Evolutionary conservation across 1,140 invertebrate genomes (phyloP), one percentile per base, ranked within the genome.

Genomic region (Sarcophaga peregrina): DNA sequence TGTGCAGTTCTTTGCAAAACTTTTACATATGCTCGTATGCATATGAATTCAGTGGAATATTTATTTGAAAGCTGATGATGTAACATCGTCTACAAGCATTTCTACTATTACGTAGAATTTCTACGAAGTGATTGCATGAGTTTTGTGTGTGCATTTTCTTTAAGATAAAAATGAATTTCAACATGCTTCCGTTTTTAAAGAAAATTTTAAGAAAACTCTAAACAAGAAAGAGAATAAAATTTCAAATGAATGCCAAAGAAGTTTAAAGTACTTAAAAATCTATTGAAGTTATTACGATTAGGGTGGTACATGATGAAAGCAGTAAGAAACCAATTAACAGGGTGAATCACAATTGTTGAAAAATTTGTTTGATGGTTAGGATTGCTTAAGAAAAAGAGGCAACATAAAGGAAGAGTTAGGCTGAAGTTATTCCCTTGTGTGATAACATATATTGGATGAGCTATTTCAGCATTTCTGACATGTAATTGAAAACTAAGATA

Each of bases 101-200:
- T 15, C 13, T 15, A 58, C 15, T 13, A 58, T n/a, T 58, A 13
- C n/a, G n/a, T 52, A 13, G 8, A 52, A 10, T 52, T n/a, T n/a
- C n/a, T n/a, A n/a, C n/a, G n/a, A n/a, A n/a, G n/a, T n/a, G n/a
- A n/a, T n/a, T n/a, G n/a, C n/a, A n/a, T n/a, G n/a, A n/a, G n/a
- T n/a, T 52, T n/a, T n/a, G 0, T 58, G 54, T 58, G 54, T 58
- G n/a, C 15, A 58, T n/a, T 58, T 0, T 58, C 50, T 58, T 4
- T 15, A 58, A 58, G 54, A 58, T 58, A 58, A 58, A 58, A n/a
- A 58, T 58, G 13, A n/a, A 58, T 58, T 58, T 58, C 54, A 58
- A 15, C 15, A 58, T n/a, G 8, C 13, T 3, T 10, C 8, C 13
- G 50, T 52, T 58, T 58, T 58, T 58, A 58, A n/a, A n/a, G n/a